phyloP scores from a whole-genome alignment of 37 sponge, comb jelly and placozoan genomes.

The Theonella swinhoei region DNA sequence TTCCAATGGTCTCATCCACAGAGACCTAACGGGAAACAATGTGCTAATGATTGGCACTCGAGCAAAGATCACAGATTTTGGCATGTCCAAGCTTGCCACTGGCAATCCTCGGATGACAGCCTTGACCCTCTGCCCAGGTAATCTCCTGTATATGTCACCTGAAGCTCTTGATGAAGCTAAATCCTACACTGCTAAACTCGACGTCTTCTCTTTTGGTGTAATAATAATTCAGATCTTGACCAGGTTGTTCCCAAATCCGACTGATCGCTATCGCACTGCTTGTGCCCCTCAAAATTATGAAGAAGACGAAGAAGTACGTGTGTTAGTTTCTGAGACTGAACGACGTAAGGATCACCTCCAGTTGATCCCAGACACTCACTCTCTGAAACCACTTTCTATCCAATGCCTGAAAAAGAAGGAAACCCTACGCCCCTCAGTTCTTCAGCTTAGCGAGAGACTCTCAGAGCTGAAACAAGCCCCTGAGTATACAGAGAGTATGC shows the following conservation, averaged over 20 bases:
- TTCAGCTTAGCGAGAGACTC: slow-evolving; percentile 23
- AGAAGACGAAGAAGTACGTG: background rate
- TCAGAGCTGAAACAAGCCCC: background rate
- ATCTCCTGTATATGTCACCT: slow-evolving; percentile 54
- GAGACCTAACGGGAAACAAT: slow-evolving; percentile 63
- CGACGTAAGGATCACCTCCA: slow-evolving; percentile 45
- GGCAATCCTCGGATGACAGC: slow-evolving; percentile 30
- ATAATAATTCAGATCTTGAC: slow-evolving; percentile 45
- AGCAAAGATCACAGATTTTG: slow-evolving; percentile 62
- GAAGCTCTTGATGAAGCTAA: slow-evolving; percentile 46
- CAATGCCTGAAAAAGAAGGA: slow-evolving; percentile 46
- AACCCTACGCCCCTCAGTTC: slow-evolving; percentile 20
- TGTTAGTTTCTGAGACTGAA: slow-evolving; percentile 45
- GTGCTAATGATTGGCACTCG: slow-evolving; percentile 32
- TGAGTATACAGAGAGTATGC: slow-evolving; percentile 28
- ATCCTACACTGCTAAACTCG: slow-evolving; percentile 47
- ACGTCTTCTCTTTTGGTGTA: slow-evolving; percentile 53
- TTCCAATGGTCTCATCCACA: slow-evolving; percentile 38
- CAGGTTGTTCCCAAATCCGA: slow-evolving; percentile 50
- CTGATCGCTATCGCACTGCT: slow-evolving; percentile 31
- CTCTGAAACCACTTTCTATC: slow-evolving; percentile 17
- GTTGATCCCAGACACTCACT: slow-evolving; percentile 19
- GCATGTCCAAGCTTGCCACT: slow-evolving; percentile 52
- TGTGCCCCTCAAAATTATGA: background rate
- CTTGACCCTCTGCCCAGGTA: slow-evolving; percentile 59